These are phyloP conservation scores for Mormyrus proboscirostris DNA, from an alignment of 2,797 vertebrate species.

Conservation along the genomic window DNA sequence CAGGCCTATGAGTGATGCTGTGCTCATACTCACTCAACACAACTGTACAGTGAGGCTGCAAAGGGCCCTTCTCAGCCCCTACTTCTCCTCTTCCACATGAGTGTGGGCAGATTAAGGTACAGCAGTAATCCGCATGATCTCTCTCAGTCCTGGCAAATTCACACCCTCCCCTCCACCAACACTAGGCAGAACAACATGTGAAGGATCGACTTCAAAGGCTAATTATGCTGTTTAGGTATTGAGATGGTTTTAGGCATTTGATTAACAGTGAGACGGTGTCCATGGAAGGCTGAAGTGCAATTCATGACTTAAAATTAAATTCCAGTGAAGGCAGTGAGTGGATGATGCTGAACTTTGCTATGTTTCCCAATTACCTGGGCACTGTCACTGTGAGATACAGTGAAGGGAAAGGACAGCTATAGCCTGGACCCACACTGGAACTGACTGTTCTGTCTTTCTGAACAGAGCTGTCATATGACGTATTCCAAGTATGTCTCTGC, in stretches of 20 bases:
- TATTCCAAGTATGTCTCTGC: too few species aligned
- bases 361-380: neutral
- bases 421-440: neutral
- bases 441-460: neutral
- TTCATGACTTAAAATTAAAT: neutral
- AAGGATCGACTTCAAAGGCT: neutral
- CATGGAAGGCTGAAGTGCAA: neutral
- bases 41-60: slow-evolving; percentile 52
- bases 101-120: slow-evolving; percentile 9
- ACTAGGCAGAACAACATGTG: neutral
- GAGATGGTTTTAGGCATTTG: neutral
- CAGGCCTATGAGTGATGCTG: slow-evolving; percentile 46
- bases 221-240: neutral
- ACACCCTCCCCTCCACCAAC: neutral
- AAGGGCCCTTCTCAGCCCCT: slow-evolving; percentile 43
- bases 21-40: slow-evolving; percentile 50
- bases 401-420: neutral
- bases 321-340: neutral
- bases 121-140: slow-evolving; percentile 14
- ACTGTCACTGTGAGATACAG: neutral
- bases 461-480: neutral
- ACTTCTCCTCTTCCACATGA: neutral
- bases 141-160: neutral
- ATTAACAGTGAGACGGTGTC: neutral
- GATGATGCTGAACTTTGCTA: neutral